Base-by-base conservation (phyloP, 2,888 invertebrate species). In the Thera obeliscata region DNA sequence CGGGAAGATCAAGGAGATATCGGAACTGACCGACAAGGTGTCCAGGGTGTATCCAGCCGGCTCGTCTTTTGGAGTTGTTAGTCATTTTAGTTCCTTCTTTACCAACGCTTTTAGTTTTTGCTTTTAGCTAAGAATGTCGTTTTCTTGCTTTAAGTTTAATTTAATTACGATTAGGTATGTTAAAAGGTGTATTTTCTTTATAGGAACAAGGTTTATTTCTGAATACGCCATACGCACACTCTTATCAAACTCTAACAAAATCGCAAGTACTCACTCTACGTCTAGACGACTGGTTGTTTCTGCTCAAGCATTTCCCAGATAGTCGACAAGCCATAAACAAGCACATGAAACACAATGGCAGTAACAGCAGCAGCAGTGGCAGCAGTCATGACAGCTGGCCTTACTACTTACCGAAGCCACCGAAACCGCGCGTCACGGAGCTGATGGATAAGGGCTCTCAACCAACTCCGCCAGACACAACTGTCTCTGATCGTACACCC, bases 61-160 rank as follows among this genome's bases (percentile, higher is more conserved):
- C 7, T 81, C 88, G 2, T 83, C 74, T 70, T 90, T 91, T 67
- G 91, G 91, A 3, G 74, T 86, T 67, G 91, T 91, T 69, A 81
- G 78, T 69, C 0, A 49, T 56, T 49, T 56, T 0, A 58, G 1
- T 11, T 50, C 8, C 2, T 56, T 7, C 3, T 46, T 22, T 22
- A 22, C 22, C 22, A 22, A 22, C 22, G 22, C 22, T 22, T 22
- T 22, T 22, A 22, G 22, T 22, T 22, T 22, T 22, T 22, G 22
- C 22, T 22, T 1, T 22, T 22, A 22, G 22, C 22, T 22, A 22
- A 22, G 22, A 22, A 22, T 22, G 22, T 22, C 38, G 38, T 5
- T 38, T 38, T 38, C 38, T 38, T 38, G 3, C 38, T 38, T 3
- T 6, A 6, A 6, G 38, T 38, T 38, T 38, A 38, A 3, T 3